phyloP scores from a whole-genome alignment of 2,113 vertebrate species.

The Channa maculata region DNA sequence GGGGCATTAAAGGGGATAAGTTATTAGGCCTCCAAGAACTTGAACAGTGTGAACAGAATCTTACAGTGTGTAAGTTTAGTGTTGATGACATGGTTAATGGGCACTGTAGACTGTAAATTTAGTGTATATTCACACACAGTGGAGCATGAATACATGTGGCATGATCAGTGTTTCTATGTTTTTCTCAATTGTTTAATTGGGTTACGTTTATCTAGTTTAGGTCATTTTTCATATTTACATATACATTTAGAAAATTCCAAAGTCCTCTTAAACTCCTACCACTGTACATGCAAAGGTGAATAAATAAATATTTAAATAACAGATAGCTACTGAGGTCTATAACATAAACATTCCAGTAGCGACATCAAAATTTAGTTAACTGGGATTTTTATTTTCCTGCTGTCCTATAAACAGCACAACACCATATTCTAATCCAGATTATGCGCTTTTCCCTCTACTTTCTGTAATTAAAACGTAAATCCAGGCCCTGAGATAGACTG shows the following conservation, averaged over 20 bases:
- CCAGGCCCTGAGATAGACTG: no score
- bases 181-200: no score
- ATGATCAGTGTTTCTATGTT: no score
- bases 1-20: constrained; percentile 55
- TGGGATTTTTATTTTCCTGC: not conserved
- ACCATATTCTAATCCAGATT: no score
- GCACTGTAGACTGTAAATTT: not conserved
- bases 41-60: constrained; percentile 22
- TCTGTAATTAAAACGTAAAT: constrained; percentile 1
- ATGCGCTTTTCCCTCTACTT: not conserved
- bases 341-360: not conserved
- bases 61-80: constrained; percentile 42
- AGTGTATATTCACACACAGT: not conserved
- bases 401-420: no score
- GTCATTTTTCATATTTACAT: no score
- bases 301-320: not conserved
- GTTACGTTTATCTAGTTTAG: no score
- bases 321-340: constrained; percentile 1
- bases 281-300: not conserved
- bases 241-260: no score
- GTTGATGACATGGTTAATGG: constrained; percentile 22
- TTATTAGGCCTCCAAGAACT: constrained; percentile 48
- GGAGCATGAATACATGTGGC: no score
- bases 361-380: not conserved
- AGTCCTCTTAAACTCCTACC: not conserved